A percentile compares a stretch with the other conserved stretches of the same genome.
Conservation (phyloP, 2,113 vertebrate species). For the Cyrtonyx montezumae region DNA sequence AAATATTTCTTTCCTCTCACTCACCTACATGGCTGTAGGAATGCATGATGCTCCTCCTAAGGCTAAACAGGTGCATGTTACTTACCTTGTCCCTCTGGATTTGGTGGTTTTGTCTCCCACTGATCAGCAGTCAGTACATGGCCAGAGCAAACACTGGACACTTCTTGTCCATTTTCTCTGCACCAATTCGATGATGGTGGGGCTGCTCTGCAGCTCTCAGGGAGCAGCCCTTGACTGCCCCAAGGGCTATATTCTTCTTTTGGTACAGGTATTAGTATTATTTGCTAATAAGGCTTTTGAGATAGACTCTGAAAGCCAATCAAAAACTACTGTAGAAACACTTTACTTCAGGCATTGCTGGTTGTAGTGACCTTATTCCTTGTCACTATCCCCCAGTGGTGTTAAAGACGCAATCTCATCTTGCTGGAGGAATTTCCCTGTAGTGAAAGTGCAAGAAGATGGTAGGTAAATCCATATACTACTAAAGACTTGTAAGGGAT, state of each 20-base stretch:
- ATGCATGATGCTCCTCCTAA: background rate
- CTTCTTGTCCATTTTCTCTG: background rate
- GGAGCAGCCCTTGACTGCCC: background rate
- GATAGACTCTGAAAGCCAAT: background rate
- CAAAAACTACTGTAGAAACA: background rate
- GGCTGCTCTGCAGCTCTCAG: rapidly evolving
- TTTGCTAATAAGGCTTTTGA: background rate
- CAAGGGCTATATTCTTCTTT: background rate
- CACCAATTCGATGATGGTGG: rapidly evolving
- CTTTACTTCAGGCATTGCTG: background rate
- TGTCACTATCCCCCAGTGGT: background rate
- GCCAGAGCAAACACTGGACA: background rate
- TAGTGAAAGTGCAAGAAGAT: background rate
- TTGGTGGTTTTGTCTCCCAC: background rate
- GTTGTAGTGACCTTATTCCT: background rate
- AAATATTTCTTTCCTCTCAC: rapidly evolving
- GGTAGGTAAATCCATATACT: background rate
- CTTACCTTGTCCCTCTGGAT: background rate
- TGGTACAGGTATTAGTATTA: too few relatives aligned
- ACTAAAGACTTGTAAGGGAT: background rate
- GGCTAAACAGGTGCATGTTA: background rate
- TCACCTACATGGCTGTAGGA: background rate
- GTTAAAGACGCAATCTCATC: background rate
- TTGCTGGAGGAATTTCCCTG: background rate
- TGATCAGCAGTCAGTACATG: background rate